A percentile compares a stretch with the other conserved stretches of the same genome.
Evolutionary conservation across 1,140 invertebrate genomes (phyloP).

Genomic region (Sitophilus oryzae): DNA sequence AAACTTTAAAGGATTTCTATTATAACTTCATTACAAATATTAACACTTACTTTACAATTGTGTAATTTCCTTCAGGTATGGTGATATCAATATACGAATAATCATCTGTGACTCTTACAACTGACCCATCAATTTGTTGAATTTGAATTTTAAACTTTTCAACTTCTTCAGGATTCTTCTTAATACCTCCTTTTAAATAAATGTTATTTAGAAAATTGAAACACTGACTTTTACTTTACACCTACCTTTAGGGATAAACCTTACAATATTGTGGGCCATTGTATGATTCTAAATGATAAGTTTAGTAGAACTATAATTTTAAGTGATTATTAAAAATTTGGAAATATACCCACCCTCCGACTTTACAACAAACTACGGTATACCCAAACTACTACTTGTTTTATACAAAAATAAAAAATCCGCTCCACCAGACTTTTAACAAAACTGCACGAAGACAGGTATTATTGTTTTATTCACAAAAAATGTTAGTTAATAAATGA

Average conservation of each 20-base stretch:
- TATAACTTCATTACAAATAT: slow-evolving; percentile 12
- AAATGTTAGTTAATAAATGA: no score
- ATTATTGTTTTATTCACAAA: no score
- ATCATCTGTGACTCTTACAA: slow-evolving; percentile 29
- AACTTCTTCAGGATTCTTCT: slow-evolving; percentile 24
- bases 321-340: no score
- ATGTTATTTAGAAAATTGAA: not conserved
- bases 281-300: no score
- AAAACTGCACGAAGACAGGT: no score
- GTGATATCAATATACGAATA: slow-evolving; percentile 33
- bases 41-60: slow-evolving; percentile 34
- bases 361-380: no score
- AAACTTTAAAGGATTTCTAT: not conserved
- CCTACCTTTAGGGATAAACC: slow-evolving; percentile 30
- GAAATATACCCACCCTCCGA: no score
- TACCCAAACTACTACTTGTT: no score
- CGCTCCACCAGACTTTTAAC: no score
- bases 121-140: slow-evolving; percentile 37
- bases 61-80: slow-evolving; percentile 36
- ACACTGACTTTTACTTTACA: not conserved
- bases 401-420: no score
- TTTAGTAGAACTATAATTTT: no score
- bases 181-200: slow-evolving; percentile 27
- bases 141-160: slow-evolving; percentile 33
- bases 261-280: slow-evolving; percentile 27